phyloP scores from a whole-genome alignment of 2,113 vertebrate species.

The Oreochromis aureus region DNA sequence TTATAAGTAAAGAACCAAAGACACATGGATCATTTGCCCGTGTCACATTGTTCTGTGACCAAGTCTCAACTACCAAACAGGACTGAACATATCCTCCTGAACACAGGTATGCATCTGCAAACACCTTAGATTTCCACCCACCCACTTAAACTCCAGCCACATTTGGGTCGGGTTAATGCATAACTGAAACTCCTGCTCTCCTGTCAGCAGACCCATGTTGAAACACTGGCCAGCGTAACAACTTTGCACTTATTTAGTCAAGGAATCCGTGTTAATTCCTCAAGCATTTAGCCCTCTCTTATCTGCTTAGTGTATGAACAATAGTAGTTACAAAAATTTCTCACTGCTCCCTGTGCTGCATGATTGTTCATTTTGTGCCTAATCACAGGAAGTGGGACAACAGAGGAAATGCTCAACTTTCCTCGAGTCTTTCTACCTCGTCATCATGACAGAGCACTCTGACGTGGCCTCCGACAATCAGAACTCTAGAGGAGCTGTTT shows the following conservation, averaged over 20 bases:
- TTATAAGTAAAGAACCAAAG: neutral
- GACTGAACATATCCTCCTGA: neutral
- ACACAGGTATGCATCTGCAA: neutral
- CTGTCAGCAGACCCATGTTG: neutral
- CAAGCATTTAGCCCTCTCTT: conserved; percentile 1
- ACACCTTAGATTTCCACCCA: neutral
- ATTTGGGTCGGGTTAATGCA: neutral
- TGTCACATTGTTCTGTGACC: neutral
- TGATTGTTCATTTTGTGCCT: neutral
- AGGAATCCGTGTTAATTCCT: conserved; percentile 11
- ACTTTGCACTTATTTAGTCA: neutral
- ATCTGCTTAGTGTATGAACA: conserved; percentile 11
- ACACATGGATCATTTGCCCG: neutral
- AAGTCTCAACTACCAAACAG: neutral
- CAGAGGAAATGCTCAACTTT: neutral
- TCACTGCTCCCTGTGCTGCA: neutral
- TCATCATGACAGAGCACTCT: neutral
- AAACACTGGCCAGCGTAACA: neutral
- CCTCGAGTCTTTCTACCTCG: neutral
- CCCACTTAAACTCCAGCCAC: neutral
- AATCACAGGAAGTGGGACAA: neutral
- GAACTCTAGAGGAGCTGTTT: neutral
- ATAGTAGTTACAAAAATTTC: neutral
- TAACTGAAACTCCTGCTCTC: neutral
- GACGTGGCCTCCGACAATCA: neutral